Evolutionary conservation across 2,797 vertebrate species (phyloP).

Genomic region (Cyprinodon diabolis): DNA sequence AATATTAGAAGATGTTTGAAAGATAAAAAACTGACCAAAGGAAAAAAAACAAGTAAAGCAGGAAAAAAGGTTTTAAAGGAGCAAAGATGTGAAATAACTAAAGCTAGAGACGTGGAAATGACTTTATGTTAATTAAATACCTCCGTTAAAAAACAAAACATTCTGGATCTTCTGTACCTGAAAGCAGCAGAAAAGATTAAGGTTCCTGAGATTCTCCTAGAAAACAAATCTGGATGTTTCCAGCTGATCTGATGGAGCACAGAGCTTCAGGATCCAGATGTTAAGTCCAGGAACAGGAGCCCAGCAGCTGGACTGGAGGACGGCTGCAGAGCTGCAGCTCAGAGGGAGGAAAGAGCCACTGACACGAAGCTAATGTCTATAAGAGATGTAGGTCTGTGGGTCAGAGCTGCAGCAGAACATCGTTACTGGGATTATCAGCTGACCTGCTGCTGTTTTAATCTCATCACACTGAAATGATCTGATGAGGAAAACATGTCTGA

Average conservation of each 20-base stretch:
- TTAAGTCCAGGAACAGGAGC: too few species aligned
- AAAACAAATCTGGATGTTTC: not conserved
- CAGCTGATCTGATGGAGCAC: too few species aligned
- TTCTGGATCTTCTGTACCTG: not conserved
- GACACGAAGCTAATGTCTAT: constrained; percentile 5
- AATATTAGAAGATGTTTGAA: too few species aligned
- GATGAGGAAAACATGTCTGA: constrained; percentile 5
- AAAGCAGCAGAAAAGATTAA: not conserved
- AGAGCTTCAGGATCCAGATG: too few species aligned
- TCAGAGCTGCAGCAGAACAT: constrained; percentile 35
- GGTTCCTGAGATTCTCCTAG: not conserved
- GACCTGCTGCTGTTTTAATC: constrained; percentile 29
- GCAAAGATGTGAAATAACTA: not conserved
- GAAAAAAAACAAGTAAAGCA: too few species aligned
- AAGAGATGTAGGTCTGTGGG: constrained; percentile 39
- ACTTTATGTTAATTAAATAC: not conserved
- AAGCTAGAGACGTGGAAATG: not conserved
- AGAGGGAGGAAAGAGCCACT: not conserved
- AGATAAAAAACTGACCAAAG: too few species aligned
- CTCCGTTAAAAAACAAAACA: not conserved
- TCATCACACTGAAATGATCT: constrained; percentile 13
- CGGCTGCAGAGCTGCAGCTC: not conserved
- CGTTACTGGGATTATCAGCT: constrained; percentile 51
- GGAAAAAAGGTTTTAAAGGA: not conserved
- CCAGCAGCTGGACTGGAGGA: not conserved